A percentile compares a stretch with the other conserved stretches of the same genome.
Evolutionary conservation across 2,888 invertebrate genomes (phyloP).

Genomic region (Chouioia cunea): DNA sequence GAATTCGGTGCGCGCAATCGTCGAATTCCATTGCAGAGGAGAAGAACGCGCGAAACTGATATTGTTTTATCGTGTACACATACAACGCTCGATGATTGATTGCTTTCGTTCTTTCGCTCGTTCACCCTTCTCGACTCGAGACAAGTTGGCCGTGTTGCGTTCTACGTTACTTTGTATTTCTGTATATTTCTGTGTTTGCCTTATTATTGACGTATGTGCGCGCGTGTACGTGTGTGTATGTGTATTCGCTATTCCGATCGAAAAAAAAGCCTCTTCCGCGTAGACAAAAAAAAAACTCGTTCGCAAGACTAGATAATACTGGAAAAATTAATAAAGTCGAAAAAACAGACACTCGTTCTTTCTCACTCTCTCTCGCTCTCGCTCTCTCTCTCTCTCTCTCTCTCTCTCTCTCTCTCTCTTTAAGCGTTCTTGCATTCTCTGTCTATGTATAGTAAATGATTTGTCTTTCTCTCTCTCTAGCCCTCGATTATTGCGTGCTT

Average conservation of each 20-base stretch:
- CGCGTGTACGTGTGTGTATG: constrained; percentile 33
- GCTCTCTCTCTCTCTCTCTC: constrained; percentile 39
- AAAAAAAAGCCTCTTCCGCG: constrained; percentile 52
- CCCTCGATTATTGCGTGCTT: constrained; percentile 19
- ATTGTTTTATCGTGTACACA: constrained; percentile 4
- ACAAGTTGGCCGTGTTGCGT: too few species aligned
- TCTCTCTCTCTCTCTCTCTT: constrained; percentile 44
- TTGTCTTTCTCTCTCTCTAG: constrained; percentile 40
- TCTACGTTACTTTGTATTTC: too few species aligned
- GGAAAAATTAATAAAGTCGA: constrained; percentile 66
- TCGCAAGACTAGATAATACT: constrained; percentile 68
- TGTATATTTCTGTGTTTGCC: constrained; percentile 24
- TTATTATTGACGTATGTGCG: constrained; percentile 42
- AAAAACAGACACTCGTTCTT: constrained; percentile 50
- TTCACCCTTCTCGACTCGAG: constrained; percentile 30
- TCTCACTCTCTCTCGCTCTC: constrained; percentile 39
- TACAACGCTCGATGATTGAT: too few species aligned
- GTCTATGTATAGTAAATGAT: constrained; percentile 10
- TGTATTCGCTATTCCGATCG: constrained; percentile 44
- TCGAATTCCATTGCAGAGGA: constrained; percentile 16
- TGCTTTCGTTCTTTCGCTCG: constrained; percentile 4
- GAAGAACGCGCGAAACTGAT: constrained; percentile 1
- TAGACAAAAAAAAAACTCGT: constrained; percentile 53
- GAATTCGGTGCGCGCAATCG: too few species aligned
- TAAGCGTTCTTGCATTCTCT: too few species aligned